These are phyloP conservation scores for Elmis aenea DNA, from an alignment of 2,888 invertebrate species.

Conservation along the genomic window DNA sequence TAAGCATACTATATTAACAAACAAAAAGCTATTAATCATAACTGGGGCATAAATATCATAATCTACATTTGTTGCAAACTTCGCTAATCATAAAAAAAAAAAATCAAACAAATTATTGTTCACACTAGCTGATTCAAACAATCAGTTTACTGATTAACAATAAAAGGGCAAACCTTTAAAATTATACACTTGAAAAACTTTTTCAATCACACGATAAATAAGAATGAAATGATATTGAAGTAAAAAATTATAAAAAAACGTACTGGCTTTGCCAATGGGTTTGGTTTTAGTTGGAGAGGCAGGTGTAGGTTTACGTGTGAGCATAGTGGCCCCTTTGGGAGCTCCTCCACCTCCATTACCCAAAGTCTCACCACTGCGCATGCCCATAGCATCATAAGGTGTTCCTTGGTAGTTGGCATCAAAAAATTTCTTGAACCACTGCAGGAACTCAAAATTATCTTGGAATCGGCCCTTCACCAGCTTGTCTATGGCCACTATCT, in stretches of 20 bases:
- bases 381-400: conserved; percentile 86
- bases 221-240: conserved; percentile 2
- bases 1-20: conserved; percentile 1
- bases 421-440: conserved; percentile 99
- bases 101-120: conserved; percentile 3
- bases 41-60: too few relatives aligned
- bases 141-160: too few relatives aligned
- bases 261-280: conserved; percentile 58
- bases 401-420: conserved; percentile 96
- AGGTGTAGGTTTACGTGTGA: conserved; percentile 44
- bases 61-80: too few relatives aligned
- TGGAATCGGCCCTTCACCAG: conserved; percentile 98
- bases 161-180: too few relatives aligned
- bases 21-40: too few relatives aligned
- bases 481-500: conserved; percentile 90
- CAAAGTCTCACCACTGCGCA: conserved; percentile 81
- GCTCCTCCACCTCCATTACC: conserved; percentile 67
- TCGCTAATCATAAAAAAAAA: conserved; percentile 5
- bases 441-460: conserved; percentile 99
- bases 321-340: conserved; percentile 50
- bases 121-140: too few relatives aligned
- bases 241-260: conserved; percentile 26
- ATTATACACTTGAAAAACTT: too few relatives aligned
- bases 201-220: too few relatives aligned
- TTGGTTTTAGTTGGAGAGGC: conserved; percentile 47